These are phyloP conservation scores for Exocentrus adspersus DNA, from an alignment of 2,888 invertebrate genomes.

Conservation along the genomic window DNA sequence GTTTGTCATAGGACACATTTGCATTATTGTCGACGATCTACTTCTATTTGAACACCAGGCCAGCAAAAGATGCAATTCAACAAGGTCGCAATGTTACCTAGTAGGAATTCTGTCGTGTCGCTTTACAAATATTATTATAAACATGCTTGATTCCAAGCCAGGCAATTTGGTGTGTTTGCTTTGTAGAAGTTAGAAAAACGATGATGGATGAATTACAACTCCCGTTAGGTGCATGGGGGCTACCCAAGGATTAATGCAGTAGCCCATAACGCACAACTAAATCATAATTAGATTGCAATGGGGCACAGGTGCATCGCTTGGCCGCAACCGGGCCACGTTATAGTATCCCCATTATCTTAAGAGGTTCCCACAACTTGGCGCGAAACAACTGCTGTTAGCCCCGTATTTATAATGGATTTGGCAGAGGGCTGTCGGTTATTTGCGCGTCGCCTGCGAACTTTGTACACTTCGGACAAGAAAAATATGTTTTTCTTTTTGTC, in stretches of 20 bases:
- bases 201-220: too few species aligned
- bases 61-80: too few species aligned
- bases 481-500: not conserved
- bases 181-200: too few species aligned
- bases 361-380: slow-evolving; percentile 48
- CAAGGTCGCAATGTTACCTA: too few species aligned
- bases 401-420: not conserved
- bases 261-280: slow-evolving; percentile 35
- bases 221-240: too few species aligned
- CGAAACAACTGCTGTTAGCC: slow-evolving; percentile 19
- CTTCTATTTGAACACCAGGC: too few species aligned
- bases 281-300: slow-evolving; percentile 51
- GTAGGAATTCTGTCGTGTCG: too few species aligned
- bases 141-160: too few species aligned
- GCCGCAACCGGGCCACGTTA: slow-evolving; percentile 53
- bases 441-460: not conserved
- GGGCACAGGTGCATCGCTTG: slow-evolving; percentile 53
- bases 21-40: too few species aligned
- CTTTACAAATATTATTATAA: too few species aligned
- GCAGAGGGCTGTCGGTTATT: not conserved
- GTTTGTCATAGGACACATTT: slow-evolving; percentile 36
- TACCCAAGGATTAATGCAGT: too few species aligned
- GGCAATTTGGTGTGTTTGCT: too few species aligned
- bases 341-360: slow-evolving; percentile 59
- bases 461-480: not conserved